Conservation (phyloP, 2,888 invertebrate genomes). For the Rhamnusium bicolor region DNA sequence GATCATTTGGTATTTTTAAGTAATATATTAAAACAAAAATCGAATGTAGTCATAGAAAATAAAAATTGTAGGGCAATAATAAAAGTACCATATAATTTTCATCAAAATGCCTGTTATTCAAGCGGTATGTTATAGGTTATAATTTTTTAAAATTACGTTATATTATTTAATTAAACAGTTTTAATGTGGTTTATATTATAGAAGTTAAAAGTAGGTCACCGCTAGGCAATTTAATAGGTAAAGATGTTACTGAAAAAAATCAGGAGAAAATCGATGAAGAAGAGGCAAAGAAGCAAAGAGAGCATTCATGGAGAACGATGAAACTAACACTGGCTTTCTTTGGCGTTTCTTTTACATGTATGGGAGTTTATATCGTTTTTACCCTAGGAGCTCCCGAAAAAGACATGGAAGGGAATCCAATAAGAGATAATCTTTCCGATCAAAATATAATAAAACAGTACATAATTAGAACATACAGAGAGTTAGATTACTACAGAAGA, state of each 20-base stretch:
- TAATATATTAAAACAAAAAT: conserved; percentile 51
- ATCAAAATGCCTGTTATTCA: conserved; percentile 40
- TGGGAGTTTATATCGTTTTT: conserved; percentile 77
- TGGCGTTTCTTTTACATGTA: conserved; percentile 76
- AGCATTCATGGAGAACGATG: conserved; percentile 66
- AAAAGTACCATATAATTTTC: conserved; percentile 47
- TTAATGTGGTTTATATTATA: conserved; percentile 18
- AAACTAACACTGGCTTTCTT: conserved; percentile 70
- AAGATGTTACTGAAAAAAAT: conserved; percentile 50
- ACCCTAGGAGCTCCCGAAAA: conserved; percentile 83
- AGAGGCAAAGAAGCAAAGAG: conserved; percentile 59
- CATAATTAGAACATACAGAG: conserved; percentile 75
- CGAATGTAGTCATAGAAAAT: conserved; percentile 43
- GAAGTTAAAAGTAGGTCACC: conserved; percentile 53
- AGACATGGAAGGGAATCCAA: conserved; percentile 81
- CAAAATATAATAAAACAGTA: conserved; percentile 81
- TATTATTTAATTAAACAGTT: neutral
- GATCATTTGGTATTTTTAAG: conserved; percentile 47
- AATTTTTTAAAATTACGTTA: conserved; percentile 9
- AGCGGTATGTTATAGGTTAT: conserved; percentile 44
- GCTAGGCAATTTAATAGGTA: conserved; percentile 55
- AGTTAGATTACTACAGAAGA: conserved; percentile 66
- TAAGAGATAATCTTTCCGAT: conserved; percentile 84
- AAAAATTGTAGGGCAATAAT: conserved; percentile 44
- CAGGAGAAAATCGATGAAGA: conserved; percentile 57